Evolutionary conservation across 2,797 vertebrate species (phyloP).

Genomic region (Scomberomorus guttatus): DNA sequence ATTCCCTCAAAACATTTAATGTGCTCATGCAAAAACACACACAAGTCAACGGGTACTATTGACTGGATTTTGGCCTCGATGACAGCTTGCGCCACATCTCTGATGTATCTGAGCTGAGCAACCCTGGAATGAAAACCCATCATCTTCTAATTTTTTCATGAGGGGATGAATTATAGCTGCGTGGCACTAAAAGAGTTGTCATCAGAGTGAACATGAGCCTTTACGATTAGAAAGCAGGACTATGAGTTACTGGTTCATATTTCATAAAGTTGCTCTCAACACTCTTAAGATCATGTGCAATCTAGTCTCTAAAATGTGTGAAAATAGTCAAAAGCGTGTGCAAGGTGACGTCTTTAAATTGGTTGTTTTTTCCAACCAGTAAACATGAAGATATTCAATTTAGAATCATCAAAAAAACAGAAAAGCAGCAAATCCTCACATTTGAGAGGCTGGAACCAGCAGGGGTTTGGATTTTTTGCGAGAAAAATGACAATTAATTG

Average conservation of each 20-base stretch:
- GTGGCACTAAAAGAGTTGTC: neutral
- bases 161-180: conserved; percentile 41
- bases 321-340: neutral
- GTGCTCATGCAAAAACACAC: conserved; percentile 24
- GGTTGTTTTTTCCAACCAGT: neutral
- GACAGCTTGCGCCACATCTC: conserved; percentile 22
- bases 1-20: conserved; percentile 56
- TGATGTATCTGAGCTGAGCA: conserved; percentile 12
- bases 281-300: conserved; percentile 5
- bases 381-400: no score
- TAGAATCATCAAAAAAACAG: no score
- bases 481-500: no score
- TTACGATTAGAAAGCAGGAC: conserved; percentile 13
- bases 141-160: conserved; percentile 44
- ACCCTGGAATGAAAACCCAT: conserved; percentile 40
- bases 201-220: neutral
- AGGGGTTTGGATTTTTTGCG: no score
- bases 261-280: conserved; percentile 4
- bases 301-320: neutral
- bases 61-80: conserved; percentile 23
- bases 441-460: neutral
- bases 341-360: neutral
- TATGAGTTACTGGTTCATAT: neutral
- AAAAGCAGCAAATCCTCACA: neutral
- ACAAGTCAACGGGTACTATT: conserved; percentile 1